Evolutionary conservation across 2,113 vertebrate genomes (phyloP), one percentile per base, ranked within the genome.

Genomic region (Mastomys natalensis): DNA sequence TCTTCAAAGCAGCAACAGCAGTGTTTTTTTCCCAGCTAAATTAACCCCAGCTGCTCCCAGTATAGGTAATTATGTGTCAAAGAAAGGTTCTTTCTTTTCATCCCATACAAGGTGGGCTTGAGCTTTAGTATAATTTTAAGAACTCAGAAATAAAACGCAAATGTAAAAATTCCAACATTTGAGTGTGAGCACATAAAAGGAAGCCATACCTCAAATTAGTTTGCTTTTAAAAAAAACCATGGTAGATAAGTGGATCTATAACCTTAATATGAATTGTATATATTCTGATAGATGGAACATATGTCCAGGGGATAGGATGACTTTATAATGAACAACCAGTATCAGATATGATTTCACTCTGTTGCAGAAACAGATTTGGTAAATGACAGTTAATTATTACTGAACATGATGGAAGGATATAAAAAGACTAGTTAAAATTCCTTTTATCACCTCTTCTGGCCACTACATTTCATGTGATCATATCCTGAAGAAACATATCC

Each of bases 41-140:
- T 37, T 58, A 96, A 97, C 92, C 95, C 84, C 97, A 97, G 85
- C 96, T 97, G 80, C 43, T 58, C 93, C 74, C 1, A 78, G 87
- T 8, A 24, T 97, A 97, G 88, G 94, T 98, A 96, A 96, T 97
- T 91, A 93, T 89, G 95, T 97, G 94, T 97, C 95, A 40, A 96
- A 95, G 91, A 98, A 94, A 96, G 92, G 95, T 95, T 96, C 92
- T 98, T 98, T 97, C 92, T 97, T 98, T 97, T 97, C 91, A 89
- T 91, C 21, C 26, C 40, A 26, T 74, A 70, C 62, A 93, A 92
- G 87, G 72, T 96, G 34, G 48, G 51, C 64, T 95, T 21, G 96
- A 89, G 53, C 7, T 55, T 96, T 95, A 80, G 60, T 87, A 51
- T 93, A 94, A 89, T 95, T 95, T 93, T 91, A 78, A 95, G n/a